A percentile compares a stretch with the other conserved stretches of the same genome.
These are phyloP conservation scores for Elachura formosa DNA, from an alignment of 2,113 vertebrate species.

Conservation along the genomic window DNA sequence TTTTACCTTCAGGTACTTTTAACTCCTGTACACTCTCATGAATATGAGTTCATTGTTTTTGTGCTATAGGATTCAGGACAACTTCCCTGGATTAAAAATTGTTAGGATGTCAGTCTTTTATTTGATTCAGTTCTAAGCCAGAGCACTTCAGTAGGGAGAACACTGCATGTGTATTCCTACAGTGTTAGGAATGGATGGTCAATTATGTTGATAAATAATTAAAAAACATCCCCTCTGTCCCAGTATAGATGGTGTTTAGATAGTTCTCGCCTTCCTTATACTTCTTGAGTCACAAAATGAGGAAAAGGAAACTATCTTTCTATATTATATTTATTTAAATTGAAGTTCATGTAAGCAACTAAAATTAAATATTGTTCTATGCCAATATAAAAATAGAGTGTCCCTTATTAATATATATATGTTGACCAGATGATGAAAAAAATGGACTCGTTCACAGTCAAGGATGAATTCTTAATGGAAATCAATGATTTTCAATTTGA, in stretches of 20 bases:
- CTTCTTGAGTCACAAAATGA: not conserved
- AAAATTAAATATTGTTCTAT: not conserved
- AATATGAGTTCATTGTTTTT: not conserved
- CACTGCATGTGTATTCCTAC: fast-evolving
- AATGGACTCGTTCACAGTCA: not conserved
- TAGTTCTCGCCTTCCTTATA: not conserved
- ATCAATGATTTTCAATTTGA: slow-evolving; percentile 45
- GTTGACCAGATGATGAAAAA: not conserved
- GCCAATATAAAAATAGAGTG: not conserved
- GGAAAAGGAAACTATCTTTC: not conserved
- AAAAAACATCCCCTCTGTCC: not conserved
- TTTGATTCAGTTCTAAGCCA: not conserved
- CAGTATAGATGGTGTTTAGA: not conserved
- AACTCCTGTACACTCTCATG: not conserved
- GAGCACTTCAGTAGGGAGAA: not conserved
- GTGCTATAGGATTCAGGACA: not conserved
- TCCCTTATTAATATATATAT: not conserved
- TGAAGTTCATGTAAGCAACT: not conserved
- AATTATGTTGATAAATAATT: not conserved
- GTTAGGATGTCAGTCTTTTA: not conserved
- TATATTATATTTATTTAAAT: not conserved
- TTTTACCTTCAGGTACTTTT: not conserved
- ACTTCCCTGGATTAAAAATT: not conserved
- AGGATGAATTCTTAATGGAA: slow-evolving; percentile 36
- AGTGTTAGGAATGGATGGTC: not conserved